These are phyloP conservation scores for Leistus spinibarbis DNA, from an alignment of 2,888 invertebrate genomes.

Conservation along the genomic window DNA sequence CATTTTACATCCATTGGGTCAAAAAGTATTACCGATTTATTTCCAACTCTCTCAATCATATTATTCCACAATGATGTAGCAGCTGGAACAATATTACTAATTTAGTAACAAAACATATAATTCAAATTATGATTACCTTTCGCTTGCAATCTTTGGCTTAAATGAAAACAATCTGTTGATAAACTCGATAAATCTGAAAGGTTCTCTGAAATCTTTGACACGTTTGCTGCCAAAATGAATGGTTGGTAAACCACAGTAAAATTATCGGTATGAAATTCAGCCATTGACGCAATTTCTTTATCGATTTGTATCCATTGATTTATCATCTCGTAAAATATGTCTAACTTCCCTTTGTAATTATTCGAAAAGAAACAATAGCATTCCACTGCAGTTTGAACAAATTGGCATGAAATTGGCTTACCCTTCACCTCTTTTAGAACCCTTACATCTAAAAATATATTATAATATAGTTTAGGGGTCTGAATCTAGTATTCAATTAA, in stretches of 20 bases:
- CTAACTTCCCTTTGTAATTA: constrained; percentile 48
- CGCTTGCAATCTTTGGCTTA: constrained; percentile 66
- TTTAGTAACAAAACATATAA: neutral
- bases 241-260: constrained; percentile 66
- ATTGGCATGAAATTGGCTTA: constrained; percentile 53
- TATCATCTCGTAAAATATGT: constrained; percentile 58
- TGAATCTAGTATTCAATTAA: too few relatives aligned
- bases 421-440: constrained; percentile 54
- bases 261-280: constrained; percentile 61
- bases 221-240: constrained; percentile 55
- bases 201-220: constrained; percentile 57
- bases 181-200: constrained; percentile 60
- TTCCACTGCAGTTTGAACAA: constrained; percentile 55
- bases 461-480: neutral
- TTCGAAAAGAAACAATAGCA: constrained; percentile 65
- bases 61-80: constrained; percentile 68
- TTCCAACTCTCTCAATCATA: constrained; percentile 61
- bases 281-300: constrained; percentile 56
- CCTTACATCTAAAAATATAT: constrained; percentile 53
- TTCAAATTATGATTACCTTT: constrained; percentile 53
- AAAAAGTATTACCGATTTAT: constrained; percentile 53
- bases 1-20: constrained; percentile 53
- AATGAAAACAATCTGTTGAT: constrained; percentile 68
- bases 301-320: constrained; percentile 62
- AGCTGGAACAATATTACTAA: constrained; percentile 49